Evolutionary conservation across 1,140 invertebrate species (phyloP), one percentile per base, ranked within the genome.

Genomic region (Plectrocnemia conspersa): DNA sequence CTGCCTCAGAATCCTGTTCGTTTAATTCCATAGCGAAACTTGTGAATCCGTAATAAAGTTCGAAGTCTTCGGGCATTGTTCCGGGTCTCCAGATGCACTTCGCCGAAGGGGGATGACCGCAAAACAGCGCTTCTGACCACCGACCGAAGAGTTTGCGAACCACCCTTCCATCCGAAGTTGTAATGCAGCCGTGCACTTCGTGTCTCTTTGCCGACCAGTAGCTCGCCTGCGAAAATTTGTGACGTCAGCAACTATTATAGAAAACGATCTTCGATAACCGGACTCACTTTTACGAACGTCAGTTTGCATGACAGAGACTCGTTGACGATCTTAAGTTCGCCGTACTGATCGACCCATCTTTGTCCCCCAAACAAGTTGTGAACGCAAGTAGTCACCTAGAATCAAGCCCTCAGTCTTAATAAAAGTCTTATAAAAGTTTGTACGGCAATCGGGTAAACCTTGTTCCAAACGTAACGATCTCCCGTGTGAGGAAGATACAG

Each of bases 321-420:
- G 54, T 77, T 80, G 1, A 74, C 78, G 48, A 91, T 86, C 61
- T 80, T 79, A 70, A 91, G 79, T 68, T 91, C 88, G 1, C 89
- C 89, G 68, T 91, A 91, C 67, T 90, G 85, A 69, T 92, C 89
- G 29, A 91, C 88, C 85, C 87, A 91, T 27, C 89, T 73, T 66
- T 89, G 84, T 3, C 85, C 85, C 32, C 85, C 83, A 68, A 91
- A 88, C 58, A 92, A 67, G 67, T 91, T 91, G 68, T 92, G 89
- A 1, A 92, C 86, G 72, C 89, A 92, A 2, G 89, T 89, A 18
- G 89, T 91, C 15, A 91, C 86, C 72, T 73, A 44, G 36, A 38
- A 33, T 7, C 19, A 33, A 21, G 19, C 7, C 13, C n/a, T 27
- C 15, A 46, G 6, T 27, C 29, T 25, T 32, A 47, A 13, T 18